A percentile compares a stretch with the other conserved stretches of the same genome.
These are phyloP conservation scores for Hyles vespertilio DNA, from an alignment of 1,140 invertebrate genomes.

Conservation along the genomic window DNA sequence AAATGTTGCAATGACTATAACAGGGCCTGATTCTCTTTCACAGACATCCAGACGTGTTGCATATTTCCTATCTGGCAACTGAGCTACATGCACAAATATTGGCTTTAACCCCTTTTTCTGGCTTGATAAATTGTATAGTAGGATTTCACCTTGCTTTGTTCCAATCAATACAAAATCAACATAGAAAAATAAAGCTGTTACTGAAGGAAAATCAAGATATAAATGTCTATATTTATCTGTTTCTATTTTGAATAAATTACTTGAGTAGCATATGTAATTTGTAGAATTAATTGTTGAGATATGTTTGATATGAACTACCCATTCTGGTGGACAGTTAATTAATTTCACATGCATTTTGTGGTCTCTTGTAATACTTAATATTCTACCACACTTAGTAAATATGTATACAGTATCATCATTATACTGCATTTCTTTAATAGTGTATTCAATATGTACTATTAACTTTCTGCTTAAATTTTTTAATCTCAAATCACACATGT, in stretches of 20 bases:
- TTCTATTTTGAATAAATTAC: constrained; percentile 55
- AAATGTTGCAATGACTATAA: constrained; percentile 52
- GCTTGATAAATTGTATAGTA: constrained; percentile 47
- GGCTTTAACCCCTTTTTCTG: constrained; percentile 40
- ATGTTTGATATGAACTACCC: constrained; percentile 56
- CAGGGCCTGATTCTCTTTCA: constrained; percentile 51
- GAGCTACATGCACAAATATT: constrained; percentile 46
- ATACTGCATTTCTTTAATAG: constrained; percentile 52
- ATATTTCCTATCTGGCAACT: constrained; percentile 49
- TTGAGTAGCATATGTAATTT: constrained; percentile 61
- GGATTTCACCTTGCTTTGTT: constrained; percentile 42
- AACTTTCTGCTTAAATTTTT: constrained; percentile 35
- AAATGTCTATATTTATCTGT: constrained; percentile 50
- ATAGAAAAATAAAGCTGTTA: constrained; percentile 60
- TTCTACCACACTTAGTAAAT: constrained; percentile 55
- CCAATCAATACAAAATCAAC: constrained; percentile 48
- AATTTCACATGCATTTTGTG: constrained; percentile 27
- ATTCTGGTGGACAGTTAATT: constrained; percentile 48
- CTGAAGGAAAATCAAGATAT: constrained; percentile 52
- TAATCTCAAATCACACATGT: constrained; percentile 41
- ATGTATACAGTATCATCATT: constrained; percentile 34
- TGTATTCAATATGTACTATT: constrained; percentile 44
- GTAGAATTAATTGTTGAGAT: constrained; percentile 45
- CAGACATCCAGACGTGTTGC: constrained; percentile 59
- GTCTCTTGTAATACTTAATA: constrained; percentile 40